Conservation (phyloP, 2,797 vertebrate genomes). For the Chelmon rostratus region DNA sequence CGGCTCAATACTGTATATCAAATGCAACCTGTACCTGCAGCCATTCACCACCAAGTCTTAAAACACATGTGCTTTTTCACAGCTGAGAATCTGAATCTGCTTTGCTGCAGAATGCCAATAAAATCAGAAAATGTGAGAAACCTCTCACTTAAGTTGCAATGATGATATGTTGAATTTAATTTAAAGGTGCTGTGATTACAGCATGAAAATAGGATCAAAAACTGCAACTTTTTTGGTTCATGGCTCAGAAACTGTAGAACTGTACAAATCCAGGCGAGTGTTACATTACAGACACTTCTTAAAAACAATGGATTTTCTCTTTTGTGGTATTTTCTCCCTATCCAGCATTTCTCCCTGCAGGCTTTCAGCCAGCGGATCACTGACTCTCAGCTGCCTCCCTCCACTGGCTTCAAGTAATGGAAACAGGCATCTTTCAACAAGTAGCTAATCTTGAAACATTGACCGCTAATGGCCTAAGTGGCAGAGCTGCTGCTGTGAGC, state of each 20-base stretch:
- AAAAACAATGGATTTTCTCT: background rate
- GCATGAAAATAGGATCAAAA: background rate
- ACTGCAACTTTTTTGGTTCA: no score
- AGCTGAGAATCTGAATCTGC: no score
- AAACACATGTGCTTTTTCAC: no score
- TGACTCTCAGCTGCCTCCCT: conserved; percentile 19
- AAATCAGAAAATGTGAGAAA: background rate
- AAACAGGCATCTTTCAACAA: conserved; percentile 54
- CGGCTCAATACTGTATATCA: no score
- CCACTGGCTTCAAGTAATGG: conserved; percentile 38
- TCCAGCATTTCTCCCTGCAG: conserved; percentile 12
- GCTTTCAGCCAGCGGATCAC: conserved; percentile 30
- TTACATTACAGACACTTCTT: background rate
- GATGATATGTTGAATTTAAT: background rate
- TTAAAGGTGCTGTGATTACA: background rate
- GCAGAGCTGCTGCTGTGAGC: conserved; percentile 23
- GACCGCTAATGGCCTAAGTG: conserved; percentile 60
- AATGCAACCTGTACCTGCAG: background rate
- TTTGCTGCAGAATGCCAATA: background rate
- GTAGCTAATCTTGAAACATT: conserved; percentile 48
- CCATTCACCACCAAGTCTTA: no score
- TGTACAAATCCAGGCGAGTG: background rate
- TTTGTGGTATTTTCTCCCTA: conserved; percentile 18
- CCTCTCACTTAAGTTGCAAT: no score
- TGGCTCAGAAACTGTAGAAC: background rate